These are phyloP conservation scores for Mystacides longicornis DNA, from an alignment of 2,888 invertebrate genomes.

Conservation along the genomic window DNA sequence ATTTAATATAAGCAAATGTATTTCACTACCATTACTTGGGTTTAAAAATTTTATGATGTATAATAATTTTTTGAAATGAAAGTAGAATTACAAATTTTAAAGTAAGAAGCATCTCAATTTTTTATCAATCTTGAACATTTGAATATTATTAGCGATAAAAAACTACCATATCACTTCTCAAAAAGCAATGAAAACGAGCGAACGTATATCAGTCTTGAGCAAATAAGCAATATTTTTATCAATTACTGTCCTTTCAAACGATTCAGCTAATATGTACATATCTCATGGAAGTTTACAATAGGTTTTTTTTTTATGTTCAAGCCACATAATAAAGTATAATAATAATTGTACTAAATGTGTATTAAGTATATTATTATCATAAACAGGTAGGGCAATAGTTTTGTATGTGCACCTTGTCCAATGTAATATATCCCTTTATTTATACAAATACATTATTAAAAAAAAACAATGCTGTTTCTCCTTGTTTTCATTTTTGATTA, in stretches of 20 bases:
- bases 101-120: too few species aligned
- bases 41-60: too few species aligned
- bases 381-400: conserved; percentile 41
- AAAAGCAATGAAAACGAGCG: neutral
- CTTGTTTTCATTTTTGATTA: neutral
- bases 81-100: too few species aligned
- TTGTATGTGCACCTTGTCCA: conserved; percentile 50
- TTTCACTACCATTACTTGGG: too few species aligned
- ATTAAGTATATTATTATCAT: neutral
- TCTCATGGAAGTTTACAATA: neutral
- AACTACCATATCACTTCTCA: neutral
- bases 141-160: too few species aligned
- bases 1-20: too few species aligned
- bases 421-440: conserved; percentile 53
- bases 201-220: neutral
- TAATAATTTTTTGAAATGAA: too few species aligned
- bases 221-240: neutral
- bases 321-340: neutral
- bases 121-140: too few species aligned
- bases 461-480: conserved; percentile 10
- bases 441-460: conserved; percentile 40
- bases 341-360: neutral
- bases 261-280: neutral
- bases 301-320: conserved; percentile 19
- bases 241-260: neutral